Conservation (phyloP, 2,113 vertebrate genomes). For the Aythya baeri region DNA sequence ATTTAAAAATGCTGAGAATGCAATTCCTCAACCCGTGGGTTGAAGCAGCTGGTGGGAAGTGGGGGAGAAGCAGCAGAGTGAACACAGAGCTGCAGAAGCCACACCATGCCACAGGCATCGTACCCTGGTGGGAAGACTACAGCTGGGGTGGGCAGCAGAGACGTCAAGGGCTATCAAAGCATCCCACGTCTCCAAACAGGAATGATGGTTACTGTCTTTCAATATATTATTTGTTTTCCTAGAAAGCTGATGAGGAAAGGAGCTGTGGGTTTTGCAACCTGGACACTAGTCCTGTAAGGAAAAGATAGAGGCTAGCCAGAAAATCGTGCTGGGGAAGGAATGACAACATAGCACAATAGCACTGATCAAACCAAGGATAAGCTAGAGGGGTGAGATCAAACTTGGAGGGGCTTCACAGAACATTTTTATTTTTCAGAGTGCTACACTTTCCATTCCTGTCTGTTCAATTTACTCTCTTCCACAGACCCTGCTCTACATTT, state of each 20-base stretch:
- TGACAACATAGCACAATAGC: background rate
- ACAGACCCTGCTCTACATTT: background rate
- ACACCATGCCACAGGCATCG: accelerated
- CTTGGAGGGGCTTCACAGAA: background rate
- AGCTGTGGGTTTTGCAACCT: background rate
- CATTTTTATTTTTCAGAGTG: background rate
- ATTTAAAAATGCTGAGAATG: background rate
- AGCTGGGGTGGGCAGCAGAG: background rate
- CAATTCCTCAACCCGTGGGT: background rate
- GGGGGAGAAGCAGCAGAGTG: background rate
- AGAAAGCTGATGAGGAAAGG: background rate
- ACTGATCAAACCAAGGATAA: background rate
- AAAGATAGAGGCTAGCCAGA: background rate
- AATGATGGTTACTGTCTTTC: background rate
- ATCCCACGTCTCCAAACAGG: accelerated
- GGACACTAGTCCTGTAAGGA: background rate
- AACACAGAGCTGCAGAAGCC: background rate
- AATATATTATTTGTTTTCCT: background rate
- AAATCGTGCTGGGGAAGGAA: background rate
- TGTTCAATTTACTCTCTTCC: background rate
- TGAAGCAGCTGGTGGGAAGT: background rate
- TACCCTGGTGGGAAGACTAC: background rate
- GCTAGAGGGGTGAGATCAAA: background rate
- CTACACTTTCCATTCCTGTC: background rate
- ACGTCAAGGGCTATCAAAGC: background rate